Conservation (phyloP, 1,140 invertebrate genomes). For the Bombus polaris region DNA sequence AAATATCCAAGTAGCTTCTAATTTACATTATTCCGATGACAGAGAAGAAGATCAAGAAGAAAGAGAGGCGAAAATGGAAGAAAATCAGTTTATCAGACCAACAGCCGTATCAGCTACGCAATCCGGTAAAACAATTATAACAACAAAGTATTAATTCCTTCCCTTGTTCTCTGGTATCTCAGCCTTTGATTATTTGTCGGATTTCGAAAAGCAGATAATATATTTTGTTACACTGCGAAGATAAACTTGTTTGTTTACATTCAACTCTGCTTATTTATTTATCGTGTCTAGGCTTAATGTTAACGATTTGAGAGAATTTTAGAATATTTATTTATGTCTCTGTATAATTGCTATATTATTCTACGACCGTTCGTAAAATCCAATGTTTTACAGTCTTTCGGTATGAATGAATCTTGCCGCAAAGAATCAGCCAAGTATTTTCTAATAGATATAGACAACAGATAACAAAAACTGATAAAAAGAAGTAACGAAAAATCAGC, state of each 20-base stretch:
- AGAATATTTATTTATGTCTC: background rate
- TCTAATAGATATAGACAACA: too few species aligned
- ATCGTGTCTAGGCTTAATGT: background rate
- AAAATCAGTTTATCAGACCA: constrained; percentile 63
- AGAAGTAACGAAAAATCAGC: too few species aligned
- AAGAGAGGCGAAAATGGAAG: constrained; percentile 46
- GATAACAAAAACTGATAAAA: too few species aligned
- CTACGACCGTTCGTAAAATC: background rate
- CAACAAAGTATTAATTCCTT: background rate
- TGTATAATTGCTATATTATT: too few species aligned
- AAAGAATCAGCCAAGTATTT: background rate
- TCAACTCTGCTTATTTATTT: background rate
- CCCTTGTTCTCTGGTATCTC: too few species aligned
- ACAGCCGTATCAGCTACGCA: constrained; percentile 57
- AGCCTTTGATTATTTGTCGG: background rate
- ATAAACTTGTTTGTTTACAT: background rate
- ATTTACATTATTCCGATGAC: constrained; percentile 30
- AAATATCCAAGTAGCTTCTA: constrained; percentile 24
- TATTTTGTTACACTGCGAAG: background rate
- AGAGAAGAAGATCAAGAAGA: constrained; percentile 60
- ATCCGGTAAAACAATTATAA: constrained; percentile 50
- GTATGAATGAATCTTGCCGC: background rate
- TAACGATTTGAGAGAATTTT: background rate
- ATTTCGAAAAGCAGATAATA: background rate
- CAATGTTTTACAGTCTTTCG: background rate